Percentiles rank a stretch among this genome's conserved stretches.
Evolutionary conservation across 2,888 invertebrate genomes (phyloP).

Genomic region (Meghimatium bilineatum): DNA sequence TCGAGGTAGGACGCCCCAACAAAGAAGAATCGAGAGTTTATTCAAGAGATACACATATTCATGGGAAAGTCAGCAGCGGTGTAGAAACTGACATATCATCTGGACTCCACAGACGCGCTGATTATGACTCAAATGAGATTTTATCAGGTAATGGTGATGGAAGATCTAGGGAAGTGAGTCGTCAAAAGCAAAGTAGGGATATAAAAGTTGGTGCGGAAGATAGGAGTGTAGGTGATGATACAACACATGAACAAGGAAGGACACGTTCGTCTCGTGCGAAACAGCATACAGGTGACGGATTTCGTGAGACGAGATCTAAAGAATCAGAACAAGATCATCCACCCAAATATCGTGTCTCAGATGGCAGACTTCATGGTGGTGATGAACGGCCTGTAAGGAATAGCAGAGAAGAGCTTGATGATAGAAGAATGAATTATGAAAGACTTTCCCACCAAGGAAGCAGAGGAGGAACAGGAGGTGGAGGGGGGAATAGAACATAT

Average conservation of each 20-base stretch:
- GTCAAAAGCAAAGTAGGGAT: not conserved
- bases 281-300: not conserved
- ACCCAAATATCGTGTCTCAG: not conserved
- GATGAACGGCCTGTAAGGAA: not conserved
- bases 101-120: too few relatives aligned
- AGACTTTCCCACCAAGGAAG: slow-evolving; percentile 27
- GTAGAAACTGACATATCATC: not conserved
- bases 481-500: slow-evolving; percentile 25
- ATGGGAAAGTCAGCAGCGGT: not conserved
- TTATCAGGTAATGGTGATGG: not conserved
- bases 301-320: not conserved
- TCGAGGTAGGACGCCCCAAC: too few relatives aligned
- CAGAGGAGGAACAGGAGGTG: slow-evolving; percentile 20
- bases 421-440: slow-evolving; percentile 33
- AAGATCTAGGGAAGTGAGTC: not conserved
- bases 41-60: not conserved
- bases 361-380: not conserved
- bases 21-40: not conserved
- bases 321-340: not conserved
- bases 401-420: not conserved
- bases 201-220: not conserved
- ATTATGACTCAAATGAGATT: too few relatives aligned
- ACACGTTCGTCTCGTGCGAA: not conserved
- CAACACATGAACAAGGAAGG: not conserved
- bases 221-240: not conserved